These are phyloP conservation scores for Champsocephalus gunnari DNA, from an alignment of 2,797 vertebrate species.

Conservation along the genomic window DNA sequence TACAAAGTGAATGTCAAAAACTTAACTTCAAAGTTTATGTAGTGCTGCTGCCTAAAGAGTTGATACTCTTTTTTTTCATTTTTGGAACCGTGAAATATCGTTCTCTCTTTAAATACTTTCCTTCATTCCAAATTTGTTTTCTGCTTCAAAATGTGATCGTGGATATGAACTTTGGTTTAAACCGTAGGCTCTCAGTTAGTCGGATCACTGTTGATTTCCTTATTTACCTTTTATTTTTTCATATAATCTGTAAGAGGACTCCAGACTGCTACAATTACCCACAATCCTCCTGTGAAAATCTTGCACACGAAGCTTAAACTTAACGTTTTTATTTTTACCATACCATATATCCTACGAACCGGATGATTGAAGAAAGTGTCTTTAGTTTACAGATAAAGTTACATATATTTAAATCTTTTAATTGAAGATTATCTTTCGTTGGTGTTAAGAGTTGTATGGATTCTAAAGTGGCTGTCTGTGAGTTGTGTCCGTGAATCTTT, in stretches of 20 bases:
- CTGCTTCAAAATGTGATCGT: neutral
- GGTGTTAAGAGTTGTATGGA: conserved; percentile 19
- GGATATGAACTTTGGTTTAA: neutral
- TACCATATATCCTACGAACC: conserved; percentile 3
- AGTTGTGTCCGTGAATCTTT: conserved; percentile 21
- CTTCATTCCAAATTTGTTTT: neutral
- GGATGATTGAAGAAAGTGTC: conserved; percentile 11
- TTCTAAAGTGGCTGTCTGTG: conserved; percentile 15
- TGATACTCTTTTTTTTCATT: neutral
- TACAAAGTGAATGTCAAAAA: neutral
- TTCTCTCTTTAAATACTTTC: neutral
- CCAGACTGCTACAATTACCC: neutral
- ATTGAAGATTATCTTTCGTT: conserved; percentile 30
- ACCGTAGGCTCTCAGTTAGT: neutral
- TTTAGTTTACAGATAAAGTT: conserved; percentile 25
- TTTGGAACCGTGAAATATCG: neutral
- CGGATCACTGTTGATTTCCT: neutral
- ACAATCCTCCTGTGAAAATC: neutral
- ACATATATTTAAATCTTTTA: conserved; percentile 27
- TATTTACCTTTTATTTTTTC: neutral
- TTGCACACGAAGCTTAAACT: neutral
- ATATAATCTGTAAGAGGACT: neutral
- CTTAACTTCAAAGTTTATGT: neutral
- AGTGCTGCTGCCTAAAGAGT: neutral
- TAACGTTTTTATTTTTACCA: neutral